phyloP scores from a whole-genome alignment of 1,140 invertebrate genomes.

The Metaphire vulgaris region DNA sequence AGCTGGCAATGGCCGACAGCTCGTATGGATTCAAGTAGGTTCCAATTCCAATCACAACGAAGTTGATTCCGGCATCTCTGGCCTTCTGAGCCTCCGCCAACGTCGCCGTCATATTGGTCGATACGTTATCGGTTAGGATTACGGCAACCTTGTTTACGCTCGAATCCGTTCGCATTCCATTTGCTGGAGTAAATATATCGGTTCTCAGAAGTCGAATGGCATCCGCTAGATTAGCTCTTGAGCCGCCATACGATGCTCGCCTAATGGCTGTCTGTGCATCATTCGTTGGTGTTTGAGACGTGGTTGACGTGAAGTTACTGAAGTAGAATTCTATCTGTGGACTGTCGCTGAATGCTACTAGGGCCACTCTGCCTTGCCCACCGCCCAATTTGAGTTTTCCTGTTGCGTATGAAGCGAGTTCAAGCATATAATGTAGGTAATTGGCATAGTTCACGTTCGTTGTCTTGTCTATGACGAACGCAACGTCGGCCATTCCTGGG shows the following conservation, averaged over 20 bases:
- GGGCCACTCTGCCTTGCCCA: not conserved
- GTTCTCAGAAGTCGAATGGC: not conserved
- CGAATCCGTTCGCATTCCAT: not conserved
- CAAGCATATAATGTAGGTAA: not conserved
- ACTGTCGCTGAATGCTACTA: conserved; percentile 9
- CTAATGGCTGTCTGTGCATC: not conserved
- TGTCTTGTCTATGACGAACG: conserved; percentile 7
- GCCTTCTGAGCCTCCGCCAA: conserved; percentile 3
- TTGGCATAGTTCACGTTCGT: not conserved
- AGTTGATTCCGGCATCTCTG: not conserved
- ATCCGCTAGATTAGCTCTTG: not conserved
- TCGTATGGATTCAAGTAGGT: conserved; percentile 10
- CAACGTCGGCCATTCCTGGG: not conserved
- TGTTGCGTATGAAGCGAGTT: not conserved
- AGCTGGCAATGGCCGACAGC: conserved; percentile 7
- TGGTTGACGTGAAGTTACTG: not conserved
- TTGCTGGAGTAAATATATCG: not conserved
- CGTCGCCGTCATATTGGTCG: not conserved
- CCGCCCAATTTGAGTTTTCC: not conserved
- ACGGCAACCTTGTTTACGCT: not conserved
- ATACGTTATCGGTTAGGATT: conserved; percentile 3
- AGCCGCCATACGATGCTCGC: not conserved
- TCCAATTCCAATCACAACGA: not conserved
- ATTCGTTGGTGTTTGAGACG: no score
- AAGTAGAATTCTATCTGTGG: conserved; percentile 13